Base-by-base conservation (phyloP, 2,797 vertebrate species). In the Neomorphus geoffroyi region DNA sequence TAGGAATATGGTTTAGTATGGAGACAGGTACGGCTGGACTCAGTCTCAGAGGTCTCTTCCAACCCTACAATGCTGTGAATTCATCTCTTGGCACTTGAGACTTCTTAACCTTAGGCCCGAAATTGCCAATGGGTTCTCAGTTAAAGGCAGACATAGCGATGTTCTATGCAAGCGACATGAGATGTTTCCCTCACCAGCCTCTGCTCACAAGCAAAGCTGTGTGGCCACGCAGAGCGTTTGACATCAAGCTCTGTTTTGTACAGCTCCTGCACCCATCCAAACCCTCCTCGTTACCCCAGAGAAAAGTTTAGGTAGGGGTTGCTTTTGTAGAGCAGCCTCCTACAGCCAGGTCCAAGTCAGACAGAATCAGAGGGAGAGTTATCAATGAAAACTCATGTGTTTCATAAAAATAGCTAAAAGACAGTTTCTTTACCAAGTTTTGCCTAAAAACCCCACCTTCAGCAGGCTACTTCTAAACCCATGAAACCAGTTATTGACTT, bases 201-300 rank as follows among this genome's bases (percentile, higher is more conserved):
- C 45, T 58, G 48, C 41, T 53, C 28, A 4, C 3, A 46, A 48
- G 32, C 10, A 7, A 18, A 46, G 10, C 12, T 28, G 18, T 6
- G 2, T 4, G 3, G 18, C 15, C 9, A 27, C 4, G 6, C 4
- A n/a, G n/a, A n/a, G n/a, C n/a, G n/a, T 4, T 39, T 15, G 23
- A 6, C 23, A 22, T 1, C 4, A 35, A 50, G n/a, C 26, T 70
- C 54, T 13, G 15, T 22, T 39, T 28, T 6, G 13, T 7, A 45
- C 32, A 56, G 30, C 13, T 60, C 26, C 48, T 13, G 17, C 17
- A n/a, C 5, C 14, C 22, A 23, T n/a, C 13, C 30, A 67, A 54
- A 86, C 3, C 4, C 18, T 62, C 13, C 53, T 35, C 0, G 4
- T 6, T 5, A 41, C 3, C 11, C 24, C 8, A 21, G 19, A 39